Evolutionary conservation across 2,113 vertebrate species (phyloP).

Genomic region (Daphoenositta chrysoptera): DNA sequence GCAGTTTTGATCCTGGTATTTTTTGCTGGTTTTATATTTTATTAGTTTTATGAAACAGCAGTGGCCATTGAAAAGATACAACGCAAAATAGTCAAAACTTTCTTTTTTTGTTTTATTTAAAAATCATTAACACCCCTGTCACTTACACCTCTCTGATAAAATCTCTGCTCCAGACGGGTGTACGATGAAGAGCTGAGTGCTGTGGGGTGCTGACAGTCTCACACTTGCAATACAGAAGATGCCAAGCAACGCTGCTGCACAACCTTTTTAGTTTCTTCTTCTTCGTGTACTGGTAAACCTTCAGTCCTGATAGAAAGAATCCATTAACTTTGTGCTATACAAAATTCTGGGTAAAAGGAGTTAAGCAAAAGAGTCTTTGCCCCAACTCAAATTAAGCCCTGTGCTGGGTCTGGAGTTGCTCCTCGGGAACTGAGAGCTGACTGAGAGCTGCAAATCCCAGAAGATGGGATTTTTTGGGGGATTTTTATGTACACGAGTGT

Average conservation of each 20-base stretch:
- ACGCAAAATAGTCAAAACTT: not conserved
- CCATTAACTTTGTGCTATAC: not conserved
- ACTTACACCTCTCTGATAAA: not conserved
- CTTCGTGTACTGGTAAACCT: not conserved
- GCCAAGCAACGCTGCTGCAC: not conserved
- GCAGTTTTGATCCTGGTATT: not conserved
- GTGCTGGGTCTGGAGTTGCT: not conserved
- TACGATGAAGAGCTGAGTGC: not conserved
- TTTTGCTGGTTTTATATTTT: not conserved
- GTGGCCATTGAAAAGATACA: not conserved
- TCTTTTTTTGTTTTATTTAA: not conserved
- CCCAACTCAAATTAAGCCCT: not conserved
- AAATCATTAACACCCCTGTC: not conserved
- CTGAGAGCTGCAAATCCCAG: not conserved
- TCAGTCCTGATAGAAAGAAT: not conserved
- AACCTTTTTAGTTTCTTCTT: not conserved
- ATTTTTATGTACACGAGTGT: not conserved
- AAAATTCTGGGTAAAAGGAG: not conserved
- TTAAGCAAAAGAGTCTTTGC: not conserved
- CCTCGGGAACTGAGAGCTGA: not conserved
- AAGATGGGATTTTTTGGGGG: not conserved
- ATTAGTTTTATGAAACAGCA: not conserved
- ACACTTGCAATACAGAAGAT: not conserved
- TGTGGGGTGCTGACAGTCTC: not conserved
- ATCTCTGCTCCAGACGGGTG: not conserved